Conservation (phyloP, 2,113 vertebrate species). For the Zosterops japonicus region DNA sequence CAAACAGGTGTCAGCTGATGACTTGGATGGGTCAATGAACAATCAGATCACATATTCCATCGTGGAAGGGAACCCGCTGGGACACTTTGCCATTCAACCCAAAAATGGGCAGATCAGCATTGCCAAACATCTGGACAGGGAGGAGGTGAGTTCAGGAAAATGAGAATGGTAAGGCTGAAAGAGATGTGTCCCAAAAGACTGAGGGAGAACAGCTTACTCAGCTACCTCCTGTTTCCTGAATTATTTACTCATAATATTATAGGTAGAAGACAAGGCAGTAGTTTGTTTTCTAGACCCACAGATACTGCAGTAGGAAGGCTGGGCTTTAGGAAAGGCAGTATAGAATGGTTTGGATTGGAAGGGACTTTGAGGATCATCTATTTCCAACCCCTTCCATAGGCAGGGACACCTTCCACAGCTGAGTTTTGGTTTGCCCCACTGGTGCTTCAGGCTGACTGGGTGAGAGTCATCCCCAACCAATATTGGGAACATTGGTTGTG, state of each 20-base stretch:
- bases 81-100: slow-evolving; percentile 86
- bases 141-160: slow-evolving; percentile 82
- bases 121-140: slow-evolving; percentile 85
- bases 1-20: slow-evolving; percentile 85
- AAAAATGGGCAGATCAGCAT: slow-evolving; percentile 84
- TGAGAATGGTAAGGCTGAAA: neutral
- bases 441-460: neutral
- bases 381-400: neutral
- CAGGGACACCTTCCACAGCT: neutral
- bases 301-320: neutral
- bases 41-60: slow-evolving; percentile 88
- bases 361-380: neutral
- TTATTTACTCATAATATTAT: neutral
- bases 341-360: neutral
- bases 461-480: neutral
- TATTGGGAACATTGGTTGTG: neutral
- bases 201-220: neutral
- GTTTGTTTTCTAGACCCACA: neutral
- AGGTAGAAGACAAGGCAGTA: neutral
- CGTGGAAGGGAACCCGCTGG: slow-evolving; percentile 81
- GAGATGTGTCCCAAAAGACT: neutral
- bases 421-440: neutral
- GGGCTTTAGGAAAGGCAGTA: neutral
- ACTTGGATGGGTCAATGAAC: slow-evolving; percentile 87
- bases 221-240: neutral